phyloP scores from a whole-genome alignment of 2,797 vertebrate species.

The Odontamblyopus rebecca region DNA sequence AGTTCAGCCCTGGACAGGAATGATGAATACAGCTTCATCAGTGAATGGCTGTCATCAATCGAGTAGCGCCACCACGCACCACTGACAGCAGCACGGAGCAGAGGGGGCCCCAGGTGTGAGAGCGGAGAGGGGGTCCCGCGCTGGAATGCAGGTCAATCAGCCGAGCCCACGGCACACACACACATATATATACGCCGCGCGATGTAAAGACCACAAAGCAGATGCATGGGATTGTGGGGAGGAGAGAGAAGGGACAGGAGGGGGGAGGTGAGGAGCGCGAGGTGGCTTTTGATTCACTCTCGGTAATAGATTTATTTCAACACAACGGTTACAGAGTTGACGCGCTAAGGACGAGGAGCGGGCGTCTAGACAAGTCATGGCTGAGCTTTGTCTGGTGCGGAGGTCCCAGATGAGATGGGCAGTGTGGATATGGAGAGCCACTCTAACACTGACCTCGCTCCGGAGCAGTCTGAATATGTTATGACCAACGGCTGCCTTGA shows the following conservation, averaged over 20 bases:
- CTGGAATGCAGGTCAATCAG: slow-evolving; percentile 95
- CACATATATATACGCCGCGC: slow-evolving; percentile 64
- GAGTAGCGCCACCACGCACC: slow-evolving; percentile 85
- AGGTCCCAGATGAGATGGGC: slow-evolving; percentile 75
- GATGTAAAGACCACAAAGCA: slow-evolving; percentile 83
- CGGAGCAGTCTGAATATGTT: slow-evolving; percentile 77
- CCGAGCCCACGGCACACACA: slow-evolving; percentile 81
- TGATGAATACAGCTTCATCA: slow-evolving; percentile 99
- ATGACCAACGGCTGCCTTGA: slow-evolving; percentile 77
- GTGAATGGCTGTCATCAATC: slow-evolving; percentile 99
- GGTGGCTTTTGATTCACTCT: slow-evolving; percentile 58
- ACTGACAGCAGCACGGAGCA: slow-evolving; percentile 94
- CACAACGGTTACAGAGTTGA: slow-evolving; percentile 46
- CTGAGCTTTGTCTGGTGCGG: slow-evolving; percentile 71
- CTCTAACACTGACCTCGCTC: slow-evolving; percentile 77
- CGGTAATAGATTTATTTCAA: slow-evolving; percentile 69
- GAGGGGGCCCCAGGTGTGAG: slow-evolving; percentile 94
- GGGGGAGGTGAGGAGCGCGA: slow-evolving; percentile 37
- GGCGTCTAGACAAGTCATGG: slow-evolving; percentile 77
- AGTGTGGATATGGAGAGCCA: slow-evolving; percentile 69
- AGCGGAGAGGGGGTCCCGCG: slow-evolving; percentile 76
- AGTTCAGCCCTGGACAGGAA: slow-evolving; percentile 99
- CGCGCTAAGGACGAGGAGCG: slow-evolving; percentile 65
- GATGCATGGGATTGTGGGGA: slow-evolving; percentile 55
- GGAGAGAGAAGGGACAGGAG: slow-evolving; percentile 16